Conservation (phyloP, 2,888 invertebrate species). For the Campoplex capitator region DNA sequence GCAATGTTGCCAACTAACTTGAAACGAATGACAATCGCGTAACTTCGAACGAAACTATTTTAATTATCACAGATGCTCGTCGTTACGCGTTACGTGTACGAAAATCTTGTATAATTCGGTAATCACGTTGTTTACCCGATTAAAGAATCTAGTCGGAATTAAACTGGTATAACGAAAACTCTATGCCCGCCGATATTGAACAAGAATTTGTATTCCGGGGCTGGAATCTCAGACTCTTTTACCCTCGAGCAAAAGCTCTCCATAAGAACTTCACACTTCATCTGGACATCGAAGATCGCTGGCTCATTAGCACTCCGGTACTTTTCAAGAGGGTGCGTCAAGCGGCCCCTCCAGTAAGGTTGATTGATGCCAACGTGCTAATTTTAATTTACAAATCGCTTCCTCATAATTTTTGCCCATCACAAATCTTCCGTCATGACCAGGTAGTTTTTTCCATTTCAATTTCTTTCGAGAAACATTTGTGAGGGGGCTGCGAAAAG, state of each 20-base stretch:
- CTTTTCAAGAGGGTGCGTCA: constrained; percentile 30
- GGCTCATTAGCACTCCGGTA: constrained; percentile 17
- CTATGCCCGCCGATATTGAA: neutral
- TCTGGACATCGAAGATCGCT: neutral
- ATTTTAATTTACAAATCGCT: constrained; percentile 25
- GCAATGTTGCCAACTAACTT: neutral
- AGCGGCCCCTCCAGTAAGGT: neutral
- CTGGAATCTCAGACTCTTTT: neutral
- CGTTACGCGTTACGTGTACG: neutral
- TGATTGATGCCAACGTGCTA: constrained; percentile 40
- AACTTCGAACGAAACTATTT: neutral
- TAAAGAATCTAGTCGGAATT: neutral
- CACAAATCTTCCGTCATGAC: neutral
- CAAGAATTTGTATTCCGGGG: neutral
- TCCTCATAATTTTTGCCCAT: constrained; percentile 8
- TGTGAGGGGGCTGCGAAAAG: neutral
- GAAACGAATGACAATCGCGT: neutral
- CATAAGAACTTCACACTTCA: constrained; percentile 21
- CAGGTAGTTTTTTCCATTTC: neutral
- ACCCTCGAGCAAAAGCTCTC: neutral
- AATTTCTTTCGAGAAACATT: neutral
- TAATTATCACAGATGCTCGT: neutral
- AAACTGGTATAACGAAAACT: neutral
- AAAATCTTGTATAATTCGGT: neutral
- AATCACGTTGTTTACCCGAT: neutral